A percentile compares a stretch with the other conserved stretches of the same genome.
Conservation (phyloP, 2,888 invertebrate species). For the Scelioninae gen. 2 region DNA sequence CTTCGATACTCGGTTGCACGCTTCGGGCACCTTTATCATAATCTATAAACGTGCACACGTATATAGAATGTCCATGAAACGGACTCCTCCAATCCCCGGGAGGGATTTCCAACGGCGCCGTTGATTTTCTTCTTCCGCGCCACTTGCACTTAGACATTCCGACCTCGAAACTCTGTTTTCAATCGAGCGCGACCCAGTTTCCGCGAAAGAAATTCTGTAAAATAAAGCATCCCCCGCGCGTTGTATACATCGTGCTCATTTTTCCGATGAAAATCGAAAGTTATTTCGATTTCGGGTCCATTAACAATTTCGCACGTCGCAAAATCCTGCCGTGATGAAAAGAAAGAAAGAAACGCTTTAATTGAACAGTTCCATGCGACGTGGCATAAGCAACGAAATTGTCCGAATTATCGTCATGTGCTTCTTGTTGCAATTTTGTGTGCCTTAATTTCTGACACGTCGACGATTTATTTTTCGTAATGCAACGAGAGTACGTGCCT, state of each 20-base stretch:
- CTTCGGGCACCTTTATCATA: constrained; percentile 40
- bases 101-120: constrained; percentile 44
- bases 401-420: constrained; percentile 31
- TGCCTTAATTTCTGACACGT: constrained; percentile 70
- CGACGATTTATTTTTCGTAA: constrained; percentile 66
- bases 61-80: constrained; percentile 31
- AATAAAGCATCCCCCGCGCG: constrained; percentile 2
- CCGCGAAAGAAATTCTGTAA: constrained; percentile 6
- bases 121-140: constrained; percentile 37
- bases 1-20: no score
- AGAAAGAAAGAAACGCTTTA: not conserved
- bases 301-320: not conserved
- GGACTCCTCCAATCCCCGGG: constrained; percentile 31
- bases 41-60: constrained; percentile 40
- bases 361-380: constrained; percentile 17
- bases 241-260: not conserved
- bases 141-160: constrained; percentile 24
- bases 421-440: constrained; percentile 64
- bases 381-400: constrained; percentile 15
- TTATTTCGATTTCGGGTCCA: not conserved
- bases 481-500: constrained; percentile 66
- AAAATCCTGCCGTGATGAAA: not conserved
- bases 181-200: constrained; percentile 37
- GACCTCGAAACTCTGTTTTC: constrained; percentile 31
- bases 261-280: not conserved